Evolutionary conservation across 2,888 invertebrate species (phyloP), one percentile per base, ranked within the genome.

Genomic region (Xestoiulus laeticollis): DNA sequence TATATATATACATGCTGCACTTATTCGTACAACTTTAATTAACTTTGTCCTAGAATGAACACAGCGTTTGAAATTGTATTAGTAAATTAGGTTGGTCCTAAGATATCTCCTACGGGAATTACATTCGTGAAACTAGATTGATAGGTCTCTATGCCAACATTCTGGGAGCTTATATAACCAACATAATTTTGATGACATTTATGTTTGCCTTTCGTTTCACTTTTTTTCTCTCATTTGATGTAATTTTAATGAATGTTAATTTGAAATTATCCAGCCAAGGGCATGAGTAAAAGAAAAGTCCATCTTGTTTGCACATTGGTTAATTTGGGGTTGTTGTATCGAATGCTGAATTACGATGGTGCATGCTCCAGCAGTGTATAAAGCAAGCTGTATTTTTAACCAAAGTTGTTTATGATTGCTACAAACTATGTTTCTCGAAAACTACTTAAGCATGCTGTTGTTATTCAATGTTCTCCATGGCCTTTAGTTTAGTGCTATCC

Each of bases 61-160:
- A 26, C 68, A 26, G 4, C 68, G 68, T 68, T 68, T 26, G 68
- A 22, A 68, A 68, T 22, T 68, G 8, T 26, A 59, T 59, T 59
- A 59, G 59, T 59, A 59, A 59, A 59, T 59, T 59, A 59, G 59
- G 48, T n/a, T 59, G 59, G 59, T n/a, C n/a, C 19, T 59, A 68
- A 26, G 26, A 68, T 22, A 68, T 10, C n/a, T 68, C 68, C 68
- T 68, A 26, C 6, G 68, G 26, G 68, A n/a, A 68, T 68, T 68
- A 22, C 68, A 26, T 68, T 68, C 68, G 26, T 26, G 68, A 26
- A 68, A 68, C n/a, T 68, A 68, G 68, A 6, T 68, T 22, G 26
- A 48, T 48, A 48, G 48, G 6, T 68, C n/a, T 68, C 26, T 68
- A 12, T 68, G 22, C 38, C 5, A 8, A 8, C 26, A 26, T 10